A percentile compares a stretch with the other conserved stretches of the same genome.
These are phyloP conservation scores for Gadopsis marmoratus DNA, from an alignment of 2,797 vertebrate species.

Conservation along the genomic window DNA sequence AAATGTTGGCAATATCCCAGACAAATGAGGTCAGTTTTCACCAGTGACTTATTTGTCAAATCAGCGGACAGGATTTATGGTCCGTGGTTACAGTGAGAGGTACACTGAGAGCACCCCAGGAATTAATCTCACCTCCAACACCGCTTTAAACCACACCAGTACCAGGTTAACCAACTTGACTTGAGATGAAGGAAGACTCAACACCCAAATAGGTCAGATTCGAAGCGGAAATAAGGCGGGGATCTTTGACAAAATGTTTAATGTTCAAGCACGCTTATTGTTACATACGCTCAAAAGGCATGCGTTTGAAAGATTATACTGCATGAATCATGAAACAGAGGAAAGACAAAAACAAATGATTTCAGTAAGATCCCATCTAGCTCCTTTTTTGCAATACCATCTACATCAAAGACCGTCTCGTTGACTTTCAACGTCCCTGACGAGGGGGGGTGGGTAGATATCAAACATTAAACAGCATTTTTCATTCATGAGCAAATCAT, in stretches of 20 bases:
- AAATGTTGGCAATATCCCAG: conserved; percentile 54
- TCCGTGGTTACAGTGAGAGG: conserved; percentile 45
- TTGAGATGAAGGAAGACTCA: neutral
- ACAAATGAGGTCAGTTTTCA: conserved; percentile 72
- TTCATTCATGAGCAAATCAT: conserved; percentile 85
- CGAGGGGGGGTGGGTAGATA: conserved; percentile 49
- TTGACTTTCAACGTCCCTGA: conserved; percentile 70
- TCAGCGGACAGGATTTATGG: conserved; percentile 72
- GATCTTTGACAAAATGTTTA: conserved; percentile 29
- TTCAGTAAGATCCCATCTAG: conserved; percentile 59
- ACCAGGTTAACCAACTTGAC: conserved; percentile 34
- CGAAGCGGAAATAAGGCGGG: conserved; percentile 4
- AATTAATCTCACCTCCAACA: conserved; percentile 56
- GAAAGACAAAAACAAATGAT: conserved; percentile 66
- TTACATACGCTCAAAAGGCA: conserved; percentile 19
- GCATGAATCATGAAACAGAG: conserved; percentile 56
- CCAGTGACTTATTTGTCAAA: conserved; percentile 72
- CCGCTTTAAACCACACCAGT: conserved; percentile 35
- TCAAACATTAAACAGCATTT: conserved; percentile 86
- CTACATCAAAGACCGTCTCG: conserved; percentile 71
- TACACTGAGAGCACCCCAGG: conserved; percentile 46
- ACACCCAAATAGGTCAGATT: conserved; percentile 22
- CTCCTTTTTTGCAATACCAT: conserved; percentile 61
- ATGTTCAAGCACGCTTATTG: conserved; percentile 22
- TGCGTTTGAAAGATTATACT: conserved; percentile 26